Base-by-base conservation (phyloP, 2,113 vertebrate genomes). In the Panthera tigris region DNA sequence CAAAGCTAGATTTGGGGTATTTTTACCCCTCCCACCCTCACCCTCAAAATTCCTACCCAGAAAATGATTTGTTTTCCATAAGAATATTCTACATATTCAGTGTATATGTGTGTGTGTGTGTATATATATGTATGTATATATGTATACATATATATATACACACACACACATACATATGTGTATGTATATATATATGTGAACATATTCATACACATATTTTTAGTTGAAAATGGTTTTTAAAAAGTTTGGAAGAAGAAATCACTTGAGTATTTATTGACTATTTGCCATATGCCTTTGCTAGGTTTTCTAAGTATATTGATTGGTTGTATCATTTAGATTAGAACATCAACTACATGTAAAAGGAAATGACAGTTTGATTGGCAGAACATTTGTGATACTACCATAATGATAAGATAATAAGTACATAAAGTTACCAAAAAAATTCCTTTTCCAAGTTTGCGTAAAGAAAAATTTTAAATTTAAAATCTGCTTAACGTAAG, bases 91-190 rank as follows among this genome's bases (percentile, higher is more conserved):
- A 11, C 33, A 52, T 27, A 12, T 39, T n/a, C 48, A 41, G n/a
- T 89, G 12, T 48, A 50, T 50, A 10, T 68, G 16, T 50, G 12
- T 45, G 45, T 45, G 45, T 45, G 5, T 45, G 6, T 45, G 5
- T 45, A 6, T 45, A 7, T 45, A 1, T 45, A 6, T 41, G 1
- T 41, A 7, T 41, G 1, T 7, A 7, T 45, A 1, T 45, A 6
- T 41, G 1, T 41, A 6, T 41, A 41, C 6, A 5, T 41, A 41
- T 1, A 41, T 41, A 5, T 6, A 41, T 41, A 5, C 39, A 39
- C 39, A 39, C 39, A 39, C 39, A 39, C 39, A 39, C 6, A 1
- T 45, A 45, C 7, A 45, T 7, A 41, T 41, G 1, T 45, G 0
- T 45, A 45, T 45, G 1, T 45, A 6, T 1, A 45, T 4, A 19